Evolutionary conservation across 2,113 vertebrate genomes (phyloP), one percentile per base, ranked within the genome.

Genomic region (Sprattus sprattus): DNA sequence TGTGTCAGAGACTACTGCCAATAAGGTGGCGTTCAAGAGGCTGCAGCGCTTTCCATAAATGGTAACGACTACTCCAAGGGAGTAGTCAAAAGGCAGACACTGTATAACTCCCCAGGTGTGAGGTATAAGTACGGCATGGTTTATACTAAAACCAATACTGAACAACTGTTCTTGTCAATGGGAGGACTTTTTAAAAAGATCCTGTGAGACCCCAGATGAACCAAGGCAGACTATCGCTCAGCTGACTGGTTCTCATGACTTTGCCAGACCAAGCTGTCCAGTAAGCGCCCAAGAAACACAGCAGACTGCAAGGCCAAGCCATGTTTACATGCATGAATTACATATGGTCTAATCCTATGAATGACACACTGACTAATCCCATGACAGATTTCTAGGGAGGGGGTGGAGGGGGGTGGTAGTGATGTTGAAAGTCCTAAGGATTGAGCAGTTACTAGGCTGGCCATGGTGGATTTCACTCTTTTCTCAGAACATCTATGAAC

Each of bases 281-380:
- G 71, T 44, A 13, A 78, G 71, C 2, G 54, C 54, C 71, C 39
- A 78, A 78, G 71, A 78, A 39, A 78, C 28, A 39, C 11, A 78
- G 71, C 71, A 78, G 71, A 78, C 71, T 78, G 71, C 71, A 78
- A 78, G 71, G 71, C 71, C 71, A 78, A 78, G 71, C 71, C 71
- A 78, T 78, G 71, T 78, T 28, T 78, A 78, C 71, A 78, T 78
- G 71, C 71, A 78, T 78, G 71, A 78, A 78, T 78, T 78, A 39
- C 71, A 78, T 78, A 78, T 78, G 71, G 71, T 32, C 71, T 78
- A 78, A 78, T 78, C 71, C 71, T 39, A 39, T 78, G 71, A 78
- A 78, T 78, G 71, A 78, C 71, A 78, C 71, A 78, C 71, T 78
- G 11, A 39, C 71, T 78, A 78, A 78, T 78, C 71, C 71, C 71